These are phyloP conservation scores for Mellivora capensis DNA, from an alignment of 2,113 vertebrate species.

Conservation along the genomic window DNA sequence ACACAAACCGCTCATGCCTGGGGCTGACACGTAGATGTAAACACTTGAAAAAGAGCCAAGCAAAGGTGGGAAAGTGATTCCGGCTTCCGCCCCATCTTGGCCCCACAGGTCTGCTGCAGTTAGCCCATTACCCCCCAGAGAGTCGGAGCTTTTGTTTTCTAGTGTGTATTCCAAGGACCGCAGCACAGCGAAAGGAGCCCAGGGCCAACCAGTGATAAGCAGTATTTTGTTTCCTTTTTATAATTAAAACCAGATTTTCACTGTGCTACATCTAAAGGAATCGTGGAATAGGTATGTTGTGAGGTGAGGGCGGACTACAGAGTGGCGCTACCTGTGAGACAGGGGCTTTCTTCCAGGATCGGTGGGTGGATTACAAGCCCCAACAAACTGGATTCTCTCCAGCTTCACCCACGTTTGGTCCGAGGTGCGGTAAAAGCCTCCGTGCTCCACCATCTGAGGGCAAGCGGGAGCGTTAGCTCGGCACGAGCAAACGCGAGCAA, in stretches of 20 bases:
- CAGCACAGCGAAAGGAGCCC: background rate
- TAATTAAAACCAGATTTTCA: too few species aligned
- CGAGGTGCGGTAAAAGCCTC: conserved; percentile 97
- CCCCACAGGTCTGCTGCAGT: too few species aligned
- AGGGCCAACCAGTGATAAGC: accelerated
- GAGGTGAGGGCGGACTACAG: accelerated
- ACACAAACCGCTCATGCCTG: background rate
- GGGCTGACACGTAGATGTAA: accelerated
- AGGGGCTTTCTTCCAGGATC: conserved; percentile 98
- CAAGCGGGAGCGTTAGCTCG: accelerated
- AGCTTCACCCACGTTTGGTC: conserved; percentile 99
- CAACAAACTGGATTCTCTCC: conserved; percentile 99
- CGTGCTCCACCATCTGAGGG: conserved; percentile 98
- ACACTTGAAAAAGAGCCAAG: accelerated
- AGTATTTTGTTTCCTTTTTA: background rate
- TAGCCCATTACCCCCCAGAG: accelerated
- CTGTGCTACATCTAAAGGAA: accelerated
- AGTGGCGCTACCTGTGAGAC: conserved; percentile 88
- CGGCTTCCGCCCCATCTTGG: background rate
- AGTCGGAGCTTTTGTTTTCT: background rate
- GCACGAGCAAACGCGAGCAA: accelerated
- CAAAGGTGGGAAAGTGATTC: accelerated
- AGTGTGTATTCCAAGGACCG: background rate
- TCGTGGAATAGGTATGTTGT: accelerated
- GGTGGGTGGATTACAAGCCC: conserved; percentile 98